These are phyloP conservation scores for Lochmaea crataegi DNA, from an alignment of 2,888 invertebrate species.

Conservation along the genomic window DNA sequence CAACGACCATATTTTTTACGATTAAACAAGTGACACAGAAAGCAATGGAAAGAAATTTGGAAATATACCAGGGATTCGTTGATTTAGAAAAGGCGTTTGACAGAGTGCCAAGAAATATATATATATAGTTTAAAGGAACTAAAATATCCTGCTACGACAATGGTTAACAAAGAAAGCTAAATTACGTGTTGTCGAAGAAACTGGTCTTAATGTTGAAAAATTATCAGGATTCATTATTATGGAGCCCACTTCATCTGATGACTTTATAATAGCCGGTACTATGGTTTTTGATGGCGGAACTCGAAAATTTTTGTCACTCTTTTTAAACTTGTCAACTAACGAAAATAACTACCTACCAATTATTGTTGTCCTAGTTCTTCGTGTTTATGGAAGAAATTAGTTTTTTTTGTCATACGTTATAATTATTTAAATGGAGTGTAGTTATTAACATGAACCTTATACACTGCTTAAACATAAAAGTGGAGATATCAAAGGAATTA, in stretches of 20 bases:
- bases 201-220: constrained; percentile 54
- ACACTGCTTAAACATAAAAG: no score
- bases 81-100: no score
- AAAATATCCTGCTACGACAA: not conserved
- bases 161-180: not conserved
- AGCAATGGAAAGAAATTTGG: no score
- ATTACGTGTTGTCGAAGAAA: constrained; percentile 38
- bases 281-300: constrained; percentile 50
- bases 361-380: not conserved
- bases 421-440: not conserved
- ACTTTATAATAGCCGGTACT: constrained; percentile 54
- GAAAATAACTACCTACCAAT: constrained; percentile 22
- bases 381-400: not conserved
- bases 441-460: not conserved
- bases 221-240: constrained; percentile 52
- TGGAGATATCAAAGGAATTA: no score
- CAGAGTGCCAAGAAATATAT: no score
- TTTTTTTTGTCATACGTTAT: not conserved
- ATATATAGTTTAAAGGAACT: no score
- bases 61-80: no score
- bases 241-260: constrained; percentile 49
- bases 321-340: constrained; percentile 47
- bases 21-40: no score
- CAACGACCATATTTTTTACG: no score
- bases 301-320: constrained; percentile 49